Evolutionary conservation across 2,888 invertebrate genomes (phyloP), one percentile per base, ranked within the genome.

Genomic region (Mylabris sibirica): DNA sequence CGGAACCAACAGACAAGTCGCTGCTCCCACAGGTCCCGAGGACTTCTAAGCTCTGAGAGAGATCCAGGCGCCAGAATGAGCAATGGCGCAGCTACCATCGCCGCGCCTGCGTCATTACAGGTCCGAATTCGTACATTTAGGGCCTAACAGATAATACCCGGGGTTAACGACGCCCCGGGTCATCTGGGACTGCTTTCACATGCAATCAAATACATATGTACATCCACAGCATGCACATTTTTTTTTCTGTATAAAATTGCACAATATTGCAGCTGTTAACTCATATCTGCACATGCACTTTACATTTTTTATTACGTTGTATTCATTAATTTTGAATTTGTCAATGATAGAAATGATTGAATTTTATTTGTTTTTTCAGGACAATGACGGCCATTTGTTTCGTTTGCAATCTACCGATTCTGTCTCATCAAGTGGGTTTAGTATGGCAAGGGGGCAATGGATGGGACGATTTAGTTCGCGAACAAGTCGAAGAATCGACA

Each of bases 401-500:
- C 89, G 96, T 97, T 80, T 97, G 97, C 93, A 96, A 97, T 87
- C 90, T 96, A 83, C 96, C 97, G 80, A 96, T 97, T 84, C 90
- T 96, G 85, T 95, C 94, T 76, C 96, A 97, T 87, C 97, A 97
- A 90, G 95, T 96, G 82, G 96, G 95, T 62, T 87, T 96, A 85
- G 93, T 95, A 84, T 96, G 96, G 96, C 94, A 95, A 82, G 96
- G 96, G 64, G 95, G 95, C 84, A 96, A 96, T 85, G 96, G 96
- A 79, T 96, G 96, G 94, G 96, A 96, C 91, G 96, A 96, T 85
- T 88, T 96, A 79, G 92, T 95, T 69, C 88, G 96, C 77, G 95
- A 95, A 78, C 94, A 94, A 85, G 89, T 91, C 80, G 95, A 96
- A 84, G 95, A 95, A 85, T 92, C 92, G 60, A 96, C 95, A 30